These are phyloP conservation scores for Glaucidium brasilianum DNA, from an alignment of 2,113 vertebrate genomes.

Conservation along the genomic window DNA sequence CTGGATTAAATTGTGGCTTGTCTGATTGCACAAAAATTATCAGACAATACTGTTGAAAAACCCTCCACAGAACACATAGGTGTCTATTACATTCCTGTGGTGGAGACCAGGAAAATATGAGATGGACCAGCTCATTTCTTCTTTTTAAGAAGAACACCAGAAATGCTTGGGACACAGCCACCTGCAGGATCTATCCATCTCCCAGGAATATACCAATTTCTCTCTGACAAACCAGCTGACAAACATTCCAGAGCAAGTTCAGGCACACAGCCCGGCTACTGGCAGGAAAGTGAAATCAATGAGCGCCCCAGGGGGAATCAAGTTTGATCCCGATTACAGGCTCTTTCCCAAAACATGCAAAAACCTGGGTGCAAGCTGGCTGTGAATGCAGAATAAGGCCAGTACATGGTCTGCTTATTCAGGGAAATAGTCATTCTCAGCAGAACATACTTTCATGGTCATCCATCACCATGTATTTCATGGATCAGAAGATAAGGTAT, in stretches of 20 bases:
- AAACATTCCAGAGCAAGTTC: constrained; percentile 49
- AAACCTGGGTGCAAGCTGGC: neutral
- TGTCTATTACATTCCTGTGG: neutral
- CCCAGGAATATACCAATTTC: neutral
- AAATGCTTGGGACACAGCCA: neutral
- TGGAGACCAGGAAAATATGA: neutral
- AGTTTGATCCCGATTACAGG: constrained; percentile 29
- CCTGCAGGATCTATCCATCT: neutral
- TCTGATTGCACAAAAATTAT: neutral
- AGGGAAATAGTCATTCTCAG: neutral
- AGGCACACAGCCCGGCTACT: neutral
- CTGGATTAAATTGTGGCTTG: neutral
- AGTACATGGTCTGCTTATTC: neutral
- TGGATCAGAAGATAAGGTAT: neutral
- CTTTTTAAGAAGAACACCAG: neutral
- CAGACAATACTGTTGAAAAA: neutral
- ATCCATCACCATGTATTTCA: neutral
- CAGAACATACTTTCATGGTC: neutral
- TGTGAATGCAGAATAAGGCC: neutral
- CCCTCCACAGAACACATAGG: neutral
- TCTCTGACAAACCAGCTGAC: neutral
- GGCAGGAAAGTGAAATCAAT: constrained; percentile 32
- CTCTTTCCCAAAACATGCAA: neutral
- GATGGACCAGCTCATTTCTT: neutral
- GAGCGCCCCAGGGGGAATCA: constrained; percentile 9